phyloP scores from a whole-genome alignment of 2,888 invertebrate genomes.

The Epistrophe grossulariae region DNA sequence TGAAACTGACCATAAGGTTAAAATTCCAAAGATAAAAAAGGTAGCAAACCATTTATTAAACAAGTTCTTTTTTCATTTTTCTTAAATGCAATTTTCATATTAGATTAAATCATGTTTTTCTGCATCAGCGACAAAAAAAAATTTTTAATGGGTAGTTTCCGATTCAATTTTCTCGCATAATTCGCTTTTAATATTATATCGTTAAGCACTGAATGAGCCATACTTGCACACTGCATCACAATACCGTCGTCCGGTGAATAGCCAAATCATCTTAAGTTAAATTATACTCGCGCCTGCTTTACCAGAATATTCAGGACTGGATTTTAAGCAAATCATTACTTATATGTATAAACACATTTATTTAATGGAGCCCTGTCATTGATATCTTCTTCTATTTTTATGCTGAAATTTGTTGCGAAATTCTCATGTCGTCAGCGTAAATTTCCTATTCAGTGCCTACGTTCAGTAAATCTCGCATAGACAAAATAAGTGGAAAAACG shows the following conservation, averaged over 20 bases:
- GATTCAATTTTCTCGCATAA: conserved; percentile 55
- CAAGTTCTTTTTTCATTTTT: neutral
- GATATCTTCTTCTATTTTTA: no score
- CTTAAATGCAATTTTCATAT: neutral
- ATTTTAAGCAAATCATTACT: neutral
- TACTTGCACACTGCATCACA: neutral
- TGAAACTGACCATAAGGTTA: neutral
- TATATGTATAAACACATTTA: no score
- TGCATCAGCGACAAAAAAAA: conserved; percentile 5
- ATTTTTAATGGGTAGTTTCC: conserved; percentile 67
- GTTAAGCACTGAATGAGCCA: neutral
- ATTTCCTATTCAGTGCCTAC: no score
- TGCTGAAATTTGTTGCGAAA: no score
- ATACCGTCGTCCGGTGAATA: neutral
- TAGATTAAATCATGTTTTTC: neutral
- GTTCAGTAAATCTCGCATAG: no score
- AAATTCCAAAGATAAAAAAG: neutral
- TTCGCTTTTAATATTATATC: conserved; percentile 46
- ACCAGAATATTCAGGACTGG: neutral
- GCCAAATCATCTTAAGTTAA: conserved; percentile 28
- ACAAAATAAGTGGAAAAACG: no score
- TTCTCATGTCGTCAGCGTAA: no score
- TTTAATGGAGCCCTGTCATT: no score
- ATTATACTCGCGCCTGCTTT: conserved; percentile 21
- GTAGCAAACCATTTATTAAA: neutral